These are phyloP conservation scores for Tachypleus tridentatus DNA, from an alignment of 1,140 invertebrate species.

Conservation along the genomic window DNA sequence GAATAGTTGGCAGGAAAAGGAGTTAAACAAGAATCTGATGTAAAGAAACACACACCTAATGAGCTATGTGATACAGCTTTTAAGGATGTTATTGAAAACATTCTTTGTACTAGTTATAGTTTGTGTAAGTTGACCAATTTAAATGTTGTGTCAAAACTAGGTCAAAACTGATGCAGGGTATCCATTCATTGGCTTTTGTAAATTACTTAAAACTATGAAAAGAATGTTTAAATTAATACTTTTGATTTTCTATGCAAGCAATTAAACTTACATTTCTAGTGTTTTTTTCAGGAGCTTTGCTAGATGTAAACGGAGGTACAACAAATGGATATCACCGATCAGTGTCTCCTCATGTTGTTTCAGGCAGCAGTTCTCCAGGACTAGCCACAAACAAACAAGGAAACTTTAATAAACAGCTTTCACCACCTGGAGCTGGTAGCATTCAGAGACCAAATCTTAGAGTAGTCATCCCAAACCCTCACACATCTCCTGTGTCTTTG, in stretches of 20 bases:
- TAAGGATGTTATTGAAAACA: too few species aligned
- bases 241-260: constrained; percentile 12
- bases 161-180: too few species aligned
- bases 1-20: too few species aligned
- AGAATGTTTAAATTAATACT: constrained; percentile 11
- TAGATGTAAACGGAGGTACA: constrained; percentile 61
- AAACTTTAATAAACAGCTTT: constrained; percentile 19
- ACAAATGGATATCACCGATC: constrained; percentile 65
- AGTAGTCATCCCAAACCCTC: constrained; percentile 62
- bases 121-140: too few species aligned
- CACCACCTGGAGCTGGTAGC: not conserved
- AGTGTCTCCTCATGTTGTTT: constrained; percentile 29
- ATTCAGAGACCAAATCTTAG: constrained; percentile 50
- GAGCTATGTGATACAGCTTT: too few species aligned
- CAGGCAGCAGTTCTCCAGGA: constrained; percentile 47
- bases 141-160: too few species aligned
- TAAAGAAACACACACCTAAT: too few species aligned
- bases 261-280: not conserved
- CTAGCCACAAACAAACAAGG: not conserved
- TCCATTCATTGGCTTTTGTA: too few species aligned
- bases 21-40: too few species aligned
- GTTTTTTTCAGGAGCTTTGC: constrained; percentile 37
- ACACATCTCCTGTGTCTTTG: constrained; percentile 10
- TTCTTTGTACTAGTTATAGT: too few species aligned
- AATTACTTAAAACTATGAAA: too few species aligned